Evolutionary conservation across 2,113 vertebrate species (phyloP), one percentile per base, ranked within the genome.

Genomic region (Gopherus flavomarginatus): DNA sequence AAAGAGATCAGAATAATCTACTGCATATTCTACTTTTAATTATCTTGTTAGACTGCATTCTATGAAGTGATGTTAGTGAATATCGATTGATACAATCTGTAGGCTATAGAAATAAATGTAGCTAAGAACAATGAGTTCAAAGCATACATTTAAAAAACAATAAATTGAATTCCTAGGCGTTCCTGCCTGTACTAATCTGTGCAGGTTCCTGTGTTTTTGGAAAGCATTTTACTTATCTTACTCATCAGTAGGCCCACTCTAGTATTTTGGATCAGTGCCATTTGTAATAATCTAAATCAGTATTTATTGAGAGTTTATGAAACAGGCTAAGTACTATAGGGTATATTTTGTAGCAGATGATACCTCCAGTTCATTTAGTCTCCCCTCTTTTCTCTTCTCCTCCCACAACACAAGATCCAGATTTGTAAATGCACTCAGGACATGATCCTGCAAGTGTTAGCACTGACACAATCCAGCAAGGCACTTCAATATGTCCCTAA

Each of bases 121-220:
- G 98, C 93, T 86, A 95, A 98, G 98, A 96, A 96, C 96, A 97
- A 97, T 97, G 96, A 98, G 98, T 98, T 98, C 97, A 97, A 98
- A 98, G 98, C 97, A 95, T 95, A 96, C 95, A 96, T 95, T 54
- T 95, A 97, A 94, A 97, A 96, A 97, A 96, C 95, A 96, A 96
- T 96, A 97, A 97, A 98, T 96, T 93, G 95, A 97, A 98, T 97
- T 97, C 94, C 96, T 98, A 98, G 98, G 97, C 97, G 97, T 98
- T 98, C 96, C 97, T 96, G 90, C 95, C 95, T 97, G 95, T 96
- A 92, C 96, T 98, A 98, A 98, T 98, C 96, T 97, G 95, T 97
- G 96, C 91, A 96, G 95, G 97, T 98, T 98, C 98, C 98, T 98
- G 97, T 98, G 97, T 98, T 98, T 98, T 97, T 97, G 97, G 97